Conservation (phyloP, 2,888 invertebrate genomes). For the Papilio protenor region DNA sequence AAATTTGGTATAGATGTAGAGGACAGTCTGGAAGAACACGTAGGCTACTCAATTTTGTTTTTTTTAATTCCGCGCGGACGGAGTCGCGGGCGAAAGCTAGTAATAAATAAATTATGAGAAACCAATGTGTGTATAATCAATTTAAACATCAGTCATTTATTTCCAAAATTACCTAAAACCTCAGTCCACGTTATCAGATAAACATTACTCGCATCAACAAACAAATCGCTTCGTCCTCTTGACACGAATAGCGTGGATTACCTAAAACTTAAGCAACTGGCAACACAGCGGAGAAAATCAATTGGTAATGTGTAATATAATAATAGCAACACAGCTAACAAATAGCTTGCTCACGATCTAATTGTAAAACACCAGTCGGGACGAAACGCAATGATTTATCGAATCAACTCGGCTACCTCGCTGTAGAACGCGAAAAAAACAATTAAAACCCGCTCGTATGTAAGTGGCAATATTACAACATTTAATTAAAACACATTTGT, state of each 20-base stretch:
- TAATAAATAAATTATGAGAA: background rate
- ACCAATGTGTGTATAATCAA: background rate
- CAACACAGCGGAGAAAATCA: slow-evolving; percentile 51
- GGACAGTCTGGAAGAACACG: too few species aligned
- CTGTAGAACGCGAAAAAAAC: slow-evolving; percentile 16
- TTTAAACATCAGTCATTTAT: background rate
- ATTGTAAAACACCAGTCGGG: slow-evolving; percentile 52
- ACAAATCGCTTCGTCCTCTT: slow-evolving; percentile 27
- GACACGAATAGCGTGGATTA: slow-evolving; percentile 23
- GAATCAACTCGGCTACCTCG: slow-evolving; percentile 15
- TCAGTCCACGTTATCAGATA: slow-evolving; percentile 5
- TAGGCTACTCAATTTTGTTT: too few species aligned
- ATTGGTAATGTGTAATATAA: slow-evolving; percentile 53
- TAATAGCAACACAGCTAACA: slow-evolving; percentile 51
- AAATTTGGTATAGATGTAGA: too few species aligned
- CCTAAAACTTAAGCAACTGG: slow-evolving; percentile 51
- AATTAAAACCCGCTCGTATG: slow-evolving; percentile 7
- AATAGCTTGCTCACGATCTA: slow-evolving; percentile 65
- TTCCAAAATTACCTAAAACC: background rate
- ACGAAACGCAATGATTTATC: slow-evolving; percentile 56
- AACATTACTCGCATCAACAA: background rate
- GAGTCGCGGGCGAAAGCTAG: too few species aligned
- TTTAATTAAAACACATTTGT: background rate
- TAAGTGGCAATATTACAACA: background rate
- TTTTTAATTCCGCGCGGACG: too few species aligned